These are phyloP conservation scores for Catonia carolina DNA, from an alignment of 2,888 invertebrate species.

Conservation along the genomic window DNA sequence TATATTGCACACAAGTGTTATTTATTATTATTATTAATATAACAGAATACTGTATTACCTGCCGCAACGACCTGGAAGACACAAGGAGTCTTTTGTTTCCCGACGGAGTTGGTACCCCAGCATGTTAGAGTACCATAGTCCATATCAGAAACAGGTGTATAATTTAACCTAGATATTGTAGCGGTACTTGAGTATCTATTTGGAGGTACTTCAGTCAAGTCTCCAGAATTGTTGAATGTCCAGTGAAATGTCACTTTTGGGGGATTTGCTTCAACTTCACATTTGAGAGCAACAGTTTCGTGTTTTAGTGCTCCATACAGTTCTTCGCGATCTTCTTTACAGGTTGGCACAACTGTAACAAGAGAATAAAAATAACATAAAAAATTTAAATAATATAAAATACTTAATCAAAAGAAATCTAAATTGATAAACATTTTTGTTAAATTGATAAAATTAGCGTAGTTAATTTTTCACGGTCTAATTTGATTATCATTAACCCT, in stretches of 20 bases:
- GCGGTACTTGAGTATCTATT: conserved; percentile 61
- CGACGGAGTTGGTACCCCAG: conserved; percentile 77
- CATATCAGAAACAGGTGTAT: conserved; percentile 79
- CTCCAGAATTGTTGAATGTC: conserved; percentile 89
- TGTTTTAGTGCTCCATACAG: conserved; percentile 81
- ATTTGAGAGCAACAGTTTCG: conserved; percentile 77
- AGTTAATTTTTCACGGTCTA: too few relatives aligned
- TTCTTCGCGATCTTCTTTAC: conserved; percentile 69
- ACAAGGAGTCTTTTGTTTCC: conserved; percentile 76
- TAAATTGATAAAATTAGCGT: not conserved
- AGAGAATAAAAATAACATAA: not conserved
- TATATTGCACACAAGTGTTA: too few relatives aligned
- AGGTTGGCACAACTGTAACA: conserved; percentile 64
- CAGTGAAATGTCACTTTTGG: conserved; percentile 78
- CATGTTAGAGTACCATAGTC: conserved; percentile 86
- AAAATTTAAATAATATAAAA: not conserved
- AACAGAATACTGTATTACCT: too few relatives aligned
- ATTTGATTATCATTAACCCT: too few relatives aligned
- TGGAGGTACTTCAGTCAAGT: conserved; percentile 68
- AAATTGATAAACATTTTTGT: not conserved
- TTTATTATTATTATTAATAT: too few relatives aligned
- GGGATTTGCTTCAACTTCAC: conserved; percentile 86
- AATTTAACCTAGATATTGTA: conserved; percentile 66
- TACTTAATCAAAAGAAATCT: too few relatives aligned
- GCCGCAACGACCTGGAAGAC: conserved; percentile 80